Base-by-base conservation (phyloP, 2,113 vertebrate species). In the Sylvia atricapilla region DNA sequence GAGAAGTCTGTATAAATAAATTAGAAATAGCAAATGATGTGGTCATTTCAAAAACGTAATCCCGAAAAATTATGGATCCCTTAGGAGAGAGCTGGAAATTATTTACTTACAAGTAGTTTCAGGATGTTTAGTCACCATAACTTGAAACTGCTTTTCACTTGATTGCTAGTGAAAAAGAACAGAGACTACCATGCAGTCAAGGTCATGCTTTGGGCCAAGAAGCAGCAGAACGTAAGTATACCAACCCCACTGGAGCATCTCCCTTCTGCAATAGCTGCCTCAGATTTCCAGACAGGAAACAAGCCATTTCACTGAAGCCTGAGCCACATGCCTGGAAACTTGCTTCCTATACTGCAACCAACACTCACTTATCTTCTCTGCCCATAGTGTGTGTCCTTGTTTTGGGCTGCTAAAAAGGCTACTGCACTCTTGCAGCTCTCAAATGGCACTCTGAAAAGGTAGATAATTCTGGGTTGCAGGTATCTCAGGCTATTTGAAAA, bases 31-130 rank as follows among this genome's bases (percentile, higher is more conserved):
- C 20, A 91, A 93, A 73, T 62, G 16, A 52, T 59, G 58, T 66
- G 27, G 16, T 89, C 49, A 59, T 14, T 79, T 85, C 25, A 89
- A 37, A 41, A 82, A 64, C 1, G 3, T 39, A 75, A 80, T 79
- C 37, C 78, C 63, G 27, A 76, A 93, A 55, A 89, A 84, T 16
- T 58, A 89, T 28, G 31, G 55, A 55, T 94, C 63, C 30, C 70
- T 85, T 3, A 79, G 60, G 87, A 87, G 16, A 16, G n/a, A 95
- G 41, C 8, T 76, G 78, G 37, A 82, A 87, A 58, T 62, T 83
- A 87, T 83, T 95, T 55, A 73, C 59, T 91, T 79, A 52, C 35
- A 94, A 77, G 27, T 47, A 74, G 44, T 93, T 95, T 47, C 82
- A 85, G 49, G n/a, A 17, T 47, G 22, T 83, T 91, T 90, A 83